phyloP scores from a whole-genome alignment of 2,797 vertebrate species.

The Aeoliscus strigatus region DNA sequence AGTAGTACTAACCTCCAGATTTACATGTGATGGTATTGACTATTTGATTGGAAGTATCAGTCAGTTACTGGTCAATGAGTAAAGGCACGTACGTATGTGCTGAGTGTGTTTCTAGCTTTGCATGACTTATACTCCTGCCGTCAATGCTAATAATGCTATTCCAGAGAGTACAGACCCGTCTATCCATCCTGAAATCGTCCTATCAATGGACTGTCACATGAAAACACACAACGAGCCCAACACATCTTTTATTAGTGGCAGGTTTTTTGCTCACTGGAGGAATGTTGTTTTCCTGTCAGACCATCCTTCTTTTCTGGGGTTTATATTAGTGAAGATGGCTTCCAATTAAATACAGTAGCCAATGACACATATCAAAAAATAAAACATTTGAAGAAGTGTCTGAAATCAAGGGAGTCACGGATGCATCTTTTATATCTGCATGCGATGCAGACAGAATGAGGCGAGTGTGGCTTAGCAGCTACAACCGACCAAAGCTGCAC shows the following conservation, averaged over 20 bases:
- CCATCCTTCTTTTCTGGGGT: constrained; percentile 40
- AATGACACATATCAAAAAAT: constrained; percentile 65
- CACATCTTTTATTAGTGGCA: constrained; percentile 60
- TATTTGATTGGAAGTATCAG: constrained; percentile 1
- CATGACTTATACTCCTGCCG: constrained; percentile 12
- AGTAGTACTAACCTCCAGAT: constrained; percentile 9
- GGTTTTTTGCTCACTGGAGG: constrained; percentile 48
- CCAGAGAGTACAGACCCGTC: constrained; percentile 28
- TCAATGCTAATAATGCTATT: constrained; percentile 50
- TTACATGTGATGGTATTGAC: neutral
- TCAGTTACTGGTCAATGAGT: neutral
- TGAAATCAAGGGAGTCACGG: constrained; percentile 46
- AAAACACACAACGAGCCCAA: constrained; percentile 57
- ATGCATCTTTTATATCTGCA: constrained; percentile 41
- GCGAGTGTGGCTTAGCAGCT: constrained; percentile 7
- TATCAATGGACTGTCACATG: constrained; percentile 58
- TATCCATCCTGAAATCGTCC: constrained; percentile 37
- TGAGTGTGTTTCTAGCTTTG: constrained; percentile 11
- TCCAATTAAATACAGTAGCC: constrained; percentile 66
- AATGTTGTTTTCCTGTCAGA: constrained; percentile 65
- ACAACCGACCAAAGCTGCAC: constrained; percentile 14
- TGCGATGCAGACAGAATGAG: constrained; percentile 47
- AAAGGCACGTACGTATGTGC: constrained; percentile 9
- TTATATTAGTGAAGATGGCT: constrained; percentile 58
- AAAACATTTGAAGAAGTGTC: constrained; percentile 44